These are phyloP conservation scores for Streptopelia turtur DNA, from an alignment of 2,797 vertebrate genomes.

Conservation along the genomic window DNA sequence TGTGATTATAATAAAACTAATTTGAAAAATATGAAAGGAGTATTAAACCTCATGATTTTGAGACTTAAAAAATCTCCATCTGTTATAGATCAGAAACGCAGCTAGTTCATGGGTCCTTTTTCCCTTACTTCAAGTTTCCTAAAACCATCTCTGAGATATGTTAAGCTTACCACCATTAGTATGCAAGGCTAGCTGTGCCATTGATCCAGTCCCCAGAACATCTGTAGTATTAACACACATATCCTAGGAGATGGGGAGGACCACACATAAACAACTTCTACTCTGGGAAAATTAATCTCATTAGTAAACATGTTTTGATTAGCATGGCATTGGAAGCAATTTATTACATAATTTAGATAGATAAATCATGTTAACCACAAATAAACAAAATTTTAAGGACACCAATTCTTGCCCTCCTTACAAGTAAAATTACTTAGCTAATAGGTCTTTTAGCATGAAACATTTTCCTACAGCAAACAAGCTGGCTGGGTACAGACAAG, in stretches of 20 bases:
- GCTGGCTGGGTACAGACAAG: neutral
- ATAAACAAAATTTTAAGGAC: neutral
- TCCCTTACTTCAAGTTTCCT: neutral
- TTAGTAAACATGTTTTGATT: conserved; percentile 34
- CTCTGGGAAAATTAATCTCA: neutral
- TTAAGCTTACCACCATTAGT: neutral
- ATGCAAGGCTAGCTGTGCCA: neutral
- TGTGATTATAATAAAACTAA: neutral
- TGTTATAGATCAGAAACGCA: neutral
- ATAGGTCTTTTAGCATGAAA: neutral
- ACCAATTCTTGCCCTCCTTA: neutral
- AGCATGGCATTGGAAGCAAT: neutral
- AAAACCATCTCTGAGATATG: neutral
- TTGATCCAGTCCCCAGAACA: accelerated
- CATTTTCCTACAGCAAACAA: neutral
- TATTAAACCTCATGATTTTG: neutral
- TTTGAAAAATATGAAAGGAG: neutral
- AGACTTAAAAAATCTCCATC: neutral
- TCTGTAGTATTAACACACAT: neutral
- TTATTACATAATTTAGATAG: conserved; percentile 31
- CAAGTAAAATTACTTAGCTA: neutral
- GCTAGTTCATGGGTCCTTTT: accelerated
- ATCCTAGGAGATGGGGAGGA: neutral
- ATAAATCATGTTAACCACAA: conserved; percentile 5
- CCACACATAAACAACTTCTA: neutral